These are phyloP conservation scores for Hydrochoerus hydrochaeris DNA, from an alignment of 2,113 vertebrate species.

Conservation along the genomic window DNA sequence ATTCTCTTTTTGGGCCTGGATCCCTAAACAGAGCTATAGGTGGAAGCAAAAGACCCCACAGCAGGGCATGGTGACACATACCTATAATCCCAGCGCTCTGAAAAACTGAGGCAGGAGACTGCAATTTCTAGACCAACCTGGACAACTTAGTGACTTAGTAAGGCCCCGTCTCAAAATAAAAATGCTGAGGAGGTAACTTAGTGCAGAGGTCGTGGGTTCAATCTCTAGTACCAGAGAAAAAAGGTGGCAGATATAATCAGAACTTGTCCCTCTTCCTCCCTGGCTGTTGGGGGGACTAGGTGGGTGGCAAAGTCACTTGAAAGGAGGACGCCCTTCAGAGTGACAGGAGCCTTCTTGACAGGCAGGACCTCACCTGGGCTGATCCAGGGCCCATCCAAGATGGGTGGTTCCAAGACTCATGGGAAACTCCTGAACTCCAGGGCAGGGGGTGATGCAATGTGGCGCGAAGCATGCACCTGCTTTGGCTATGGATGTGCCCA, in stretches of 20 bases:
- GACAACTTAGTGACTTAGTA: neutral
- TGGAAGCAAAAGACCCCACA: neutral
- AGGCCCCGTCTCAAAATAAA: neutral
- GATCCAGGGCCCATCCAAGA: neutral
- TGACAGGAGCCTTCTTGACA: neutral
- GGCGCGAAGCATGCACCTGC: fast-evolving
- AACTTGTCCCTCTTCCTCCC: neutral
- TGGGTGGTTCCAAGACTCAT: neutral
- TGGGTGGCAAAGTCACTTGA: too few relatives aligned
- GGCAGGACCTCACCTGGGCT: neutral
- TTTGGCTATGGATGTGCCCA: neutral
- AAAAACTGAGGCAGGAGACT: neutral
- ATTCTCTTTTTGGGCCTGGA: neutral
- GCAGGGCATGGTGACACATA: neutral
- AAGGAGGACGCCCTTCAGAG: neutral
- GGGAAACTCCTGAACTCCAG: neutral
- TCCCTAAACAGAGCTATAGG: neutral
- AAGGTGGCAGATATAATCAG: neutral
- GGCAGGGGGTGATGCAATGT: too few relatives aligned
- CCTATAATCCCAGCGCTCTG: neutral
- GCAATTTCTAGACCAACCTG: neutral
- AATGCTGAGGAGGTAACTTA: neutral
- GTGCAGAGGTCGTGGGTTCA: neutral
- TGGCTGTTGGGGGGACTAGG: neutral
- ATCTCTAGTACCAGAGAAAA: neutral